A percentile compares a stretch with the other conserved stretches of the same genome.
Evolutionary conservation across 2,888 invertebrate genomes (phyloP).

Genomic region (Rotaria magnacalcarata): DNA sequence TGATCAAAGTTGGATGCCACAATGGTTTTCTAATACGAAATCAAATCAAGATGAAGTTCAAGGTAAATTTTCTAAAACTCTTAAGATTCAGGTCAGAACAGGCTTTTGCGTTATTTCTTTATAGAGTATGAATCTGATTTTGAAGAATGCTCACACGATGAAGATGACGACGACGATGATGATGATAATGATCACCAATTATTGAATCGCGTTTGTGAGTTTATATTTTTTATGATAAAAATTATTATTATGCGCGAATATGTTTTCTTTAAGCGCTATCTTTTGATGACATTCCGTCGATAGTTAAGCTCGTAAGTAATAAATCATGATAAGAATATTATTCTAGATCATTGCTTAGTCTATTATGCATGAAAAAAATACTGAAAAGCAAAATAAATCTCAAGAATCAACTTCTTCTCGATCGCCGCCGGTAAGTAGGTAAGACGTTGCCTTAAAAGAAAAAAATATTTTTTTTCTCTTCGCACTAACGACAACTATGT

Average conservation of each 20-base stretch:
- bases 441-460: not conserved
- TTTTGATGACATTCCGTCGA: not conserved
- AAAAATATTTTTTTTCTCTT: not conserved
- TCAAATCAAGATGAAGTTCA: not conserved
- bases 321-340: not conserved
- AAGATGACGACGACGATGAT: not conserved
- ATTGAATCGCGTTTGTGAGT: slow-evolving; percentile 30
- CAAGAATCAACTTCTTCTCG: not conserved
- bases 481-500: not conserved
- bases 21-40: not conserved
- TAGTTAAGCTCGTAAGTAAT: not conserved
- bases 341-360: not conserved
- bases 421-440: not conserved
- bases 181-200: not conserved
- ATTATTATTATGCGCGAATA: too few relatives aligned
- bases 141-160: not conserved
- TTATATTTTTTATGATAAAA: too few relatives aligned
- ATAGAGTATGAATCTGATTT: slow-evolving; percentile 17
- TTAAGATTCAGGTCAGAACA: too few relatives aligned
- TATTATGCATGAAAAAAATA: not conserved
- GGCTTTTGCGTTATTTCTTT: not conserved
- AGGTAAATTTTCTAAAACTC: not conserved
- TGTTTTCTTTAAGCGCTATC: not conserved
- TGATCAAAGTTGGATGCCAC: slow-evolving; percentile 19
- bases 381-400: not conserved